phyloP scores from a whole-genome alignment of 2,797 vertebrate species.

The Sus cebifrons region DNA sequence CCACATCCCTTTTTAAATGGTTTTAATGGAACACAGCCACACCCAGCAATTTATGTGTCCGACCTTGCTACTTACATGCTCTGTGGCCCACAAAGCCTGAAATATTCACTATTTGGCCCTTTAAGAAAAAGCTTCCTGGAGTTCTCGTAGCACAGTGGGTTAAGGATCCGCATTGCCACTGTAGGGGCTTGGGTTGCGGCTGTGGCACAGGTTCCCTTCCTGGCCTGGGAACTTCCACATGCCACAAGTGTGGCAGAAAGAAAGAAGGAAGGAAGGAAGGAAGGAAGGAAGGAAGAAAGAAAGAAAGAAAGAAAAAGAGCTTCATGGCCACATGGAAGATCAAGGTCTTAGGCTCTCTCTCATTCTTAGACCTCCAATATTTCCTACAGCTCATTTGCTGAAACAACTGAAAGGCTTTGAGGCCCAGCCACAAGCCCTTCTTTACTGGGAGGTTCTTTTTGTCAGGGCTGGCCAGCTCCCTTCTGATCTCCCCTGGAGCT shows the following conservation, averaged over 20 bases:
- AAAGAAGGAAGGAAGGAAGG: too few relatives aligned
- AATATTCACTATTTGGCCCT: background rate
- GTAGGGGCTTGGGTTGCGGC: too few relatives aligned
- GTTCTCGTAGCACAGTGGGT: too few relatives aligned
- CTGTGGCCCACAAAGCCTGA: background rate
- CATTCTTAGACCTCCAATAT: background rate
- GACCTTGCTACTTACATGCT: background rate
- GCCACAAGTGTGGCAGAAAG: too few relatives aligned
- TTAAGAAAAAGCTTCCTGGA: background rate
- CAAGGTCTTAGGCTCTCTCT: background rate
- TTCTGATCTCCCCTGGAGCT: background rate
- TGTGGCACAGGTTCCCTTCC: too few relatives aligned
- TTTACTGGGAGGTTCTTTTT: background rate
- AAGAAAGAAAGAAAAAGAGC: background rate
- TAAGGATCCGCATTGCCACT: too few relatives aligned
- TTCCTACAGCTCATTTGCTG: too few relatives aligned
- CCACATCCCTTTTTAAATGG: background rate
- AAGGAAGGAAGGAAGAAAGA: too few relatives aligned
- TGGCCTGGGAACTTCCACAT: too few relatives aligned
- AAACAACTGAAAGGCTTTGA: background rate
- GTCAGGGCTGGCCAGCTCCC: background rate
- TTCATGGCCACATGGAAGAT: background rate
- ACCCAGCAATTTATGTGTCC: background rate
- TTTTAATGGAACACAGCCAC: background rate
- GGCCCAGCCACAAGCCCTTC: background rate